A percentile compares a stretch with the other conserved stretches of the same genome.
Conservation (phyloP, 2,888 invertebrate genomes). For the Xylophagus ater region DNA sequence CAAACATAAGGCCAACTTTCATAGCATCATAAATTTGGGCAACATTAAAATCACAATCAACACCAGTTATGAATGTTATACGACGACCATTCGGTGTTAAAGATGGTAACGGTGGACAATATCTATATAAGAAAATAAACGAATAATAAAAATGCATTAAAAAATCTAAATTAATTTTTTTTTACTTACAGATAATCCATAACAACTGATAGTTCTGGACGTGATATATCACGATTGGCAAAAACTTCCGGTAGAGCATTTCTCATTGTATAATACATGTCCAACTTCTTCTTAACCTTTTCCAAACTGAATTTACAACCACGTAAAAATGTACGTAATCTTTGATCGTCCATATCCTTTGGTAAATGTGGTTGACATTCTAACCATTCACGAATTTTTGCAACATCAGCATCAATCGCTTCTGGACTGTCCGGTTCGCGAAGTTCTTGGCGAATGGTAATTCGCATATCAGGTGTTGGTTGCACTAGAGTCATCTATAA, state of each 20-base stretch:
- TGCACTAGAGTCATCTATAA: constrained; percentile 52
- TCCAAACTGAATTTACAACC: constrained; percentile 80
- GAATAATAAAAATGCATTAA: constrained; percentile 2
- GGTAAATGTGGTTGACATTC: constrained; percentile 55
- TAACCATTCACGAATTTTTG: constrained; percentile 55
- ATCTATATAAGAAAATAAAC: constrained; percentile 41
- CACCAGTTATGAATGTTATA: constrained; percentile 61
- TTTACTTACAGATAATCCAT: constrained; percentile 54
- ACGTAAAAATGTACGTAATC: constrained; percentile 69
- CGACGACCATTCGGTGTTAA: constrained; percentile 69
- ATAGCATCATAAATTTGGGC: constrained; percentile 65
- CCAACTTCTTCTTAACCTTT: constrained; percentile 72
- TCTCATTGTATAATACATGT: constrained; percentile 82
- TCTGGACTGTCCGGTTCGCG: constrained; percentile 49
- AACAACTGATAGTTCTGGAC: constrained; percentile 61
- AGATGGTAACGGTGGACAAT: constrained; percentile 70
- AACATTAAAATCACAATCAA: constrained; percentile 57
- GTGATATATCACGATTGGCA: constrained; percentile 58
- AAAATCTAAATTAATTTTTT: neutral
- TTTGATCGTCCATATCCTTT: constrained; percentile 59
- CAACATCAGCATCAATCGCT: constrained; percentile 49
- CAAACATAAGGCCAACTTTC: constrained; percentile 76
- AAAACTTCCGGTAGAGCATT: constrained; percentile 75
- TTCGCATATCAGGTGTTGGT: constrained; percentile 55
- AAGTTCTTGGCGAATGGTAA: constrained; percentile 54